These are phyloP conservation scores for Copsychus sechellarum DNA, from an alignment of 2,113 vertebrate species.

Conservation along the genomic window DNA sequence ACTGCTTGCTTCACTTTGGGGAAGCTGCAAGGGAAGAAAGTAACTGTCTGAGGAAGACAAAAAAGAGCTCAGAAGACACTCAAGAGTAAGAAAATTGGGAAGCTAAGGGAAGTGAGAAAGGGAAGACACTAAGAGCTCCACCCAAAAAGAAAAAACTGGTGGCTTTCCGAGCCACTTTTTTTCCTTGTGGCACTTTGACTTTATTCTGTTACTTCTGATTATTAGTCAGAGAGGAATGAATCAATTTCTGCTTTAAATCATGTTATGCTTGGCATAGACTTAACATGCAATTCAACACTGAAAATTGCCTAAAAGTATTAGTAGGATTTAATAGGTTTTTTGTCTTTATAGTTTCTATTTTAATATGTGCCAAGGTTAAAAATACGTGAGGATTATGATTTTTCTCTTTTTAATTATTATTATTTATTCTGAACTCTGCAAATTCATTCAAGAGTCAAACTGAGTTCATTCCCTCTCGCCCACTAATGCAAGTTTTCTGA, in stretches of 20 bases:
- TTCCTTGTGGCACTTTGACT: neutral
- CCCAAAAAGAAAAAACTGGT: neutral
- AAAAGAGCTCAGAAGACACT: neutral
- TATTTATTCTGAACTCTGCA: neutral
- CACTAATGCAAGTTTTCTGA: neutral
- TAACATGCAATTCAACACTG: neutral
- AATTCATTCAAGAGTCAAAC: neutral
- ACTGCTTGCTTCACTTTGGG: neutral
- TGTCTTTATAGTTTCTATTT: neutral
- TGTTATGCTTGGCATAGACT: neutral
- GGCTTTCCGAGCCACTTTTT: neutral
- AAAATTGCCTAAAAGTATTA: conserved; percentile 20
- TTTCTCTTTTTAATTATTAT: neutral
- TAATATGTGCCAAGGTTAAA: neutral
- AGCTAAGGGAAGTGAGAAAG: neutral
- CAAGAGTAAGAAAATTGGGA: neutral
- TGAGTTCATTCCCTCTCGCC: neutral
- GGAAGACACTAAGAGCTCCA: neutral
- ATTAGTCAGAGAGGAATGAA: neutral
- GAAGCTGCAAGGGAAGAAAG: neutral
- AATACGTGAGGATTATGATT: neutral
- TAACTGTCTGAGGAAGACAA: neutral
- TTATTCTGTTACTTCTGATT: neutral
- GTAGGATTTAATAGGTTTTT: neutral
- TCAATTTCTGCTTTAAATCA: neutral